Evolutionary conservation across 2,113 vertebrate species (phyloP).

Genomic region (Oryzias woworae): DNA sequence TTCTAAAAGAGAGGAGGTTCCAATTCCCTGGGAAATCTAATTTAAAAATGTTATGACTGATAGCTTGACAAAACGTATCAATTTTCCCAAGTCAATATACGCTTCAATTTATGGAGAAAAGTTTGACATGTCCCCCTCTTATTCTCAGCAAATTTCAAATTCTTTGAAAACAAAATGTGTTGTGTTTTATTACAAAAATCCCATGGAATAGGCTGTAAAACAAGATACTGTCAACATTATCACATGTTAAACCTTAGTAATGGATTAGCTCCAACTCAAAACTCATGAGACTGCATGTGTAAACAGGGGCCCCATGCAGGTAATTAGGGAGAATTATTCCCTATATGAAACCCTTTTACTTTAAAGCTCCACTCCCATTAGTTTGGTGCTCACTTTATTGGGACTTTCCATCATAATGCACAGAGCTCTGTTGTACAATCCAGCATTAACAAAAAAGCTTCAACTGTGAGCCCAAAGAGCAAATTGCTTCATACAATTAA

Average conservation of each 20-base stretch:
- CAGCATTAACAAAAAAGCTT: not conserved
- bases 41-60: too few species aligned
- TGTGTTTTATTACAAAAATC: constrained; percentile 8
- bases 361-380: constrained; percentile 38
- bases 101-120: not conserved
- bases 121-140: too few species aligned
- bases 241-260: constrained; percentile 53
- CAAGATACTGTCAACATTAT: constrained; percentile 25
- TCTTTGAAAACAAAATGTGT: not conserved
- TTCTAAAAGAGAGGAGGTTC: too few species aligned
- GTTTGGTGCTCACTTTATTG: constrained; percentile 42
- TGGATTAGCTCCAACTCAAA: constrained; percentile 55
- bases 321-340: constrained; percentile 55
- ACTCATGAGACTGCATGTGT: constrained; percentile 62
- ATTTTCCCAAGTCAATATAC: not conserved
- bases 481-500: constrained; percentile 31
- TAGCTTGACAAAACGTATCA: not conserved
- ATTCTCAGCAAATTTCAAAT: too few species aligned
- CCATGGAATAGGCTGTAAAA: constrained; percentile 1
- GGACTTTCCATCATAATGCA: constrained; percentile 45
- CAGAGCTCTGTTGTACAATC: constrained; percentile 10
- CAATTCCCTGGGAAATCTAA: too few species aligned
- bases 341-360: constrained; percentile 44
- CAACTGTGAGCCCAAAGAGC: constrained; percentile 37
- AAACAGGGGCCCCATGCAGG: constrained; percentile 57